phyloP scores from a whole-genome alignment of 2,113 vertebrate genomes.

The Heterotilapia buettikoferi region DNA sequence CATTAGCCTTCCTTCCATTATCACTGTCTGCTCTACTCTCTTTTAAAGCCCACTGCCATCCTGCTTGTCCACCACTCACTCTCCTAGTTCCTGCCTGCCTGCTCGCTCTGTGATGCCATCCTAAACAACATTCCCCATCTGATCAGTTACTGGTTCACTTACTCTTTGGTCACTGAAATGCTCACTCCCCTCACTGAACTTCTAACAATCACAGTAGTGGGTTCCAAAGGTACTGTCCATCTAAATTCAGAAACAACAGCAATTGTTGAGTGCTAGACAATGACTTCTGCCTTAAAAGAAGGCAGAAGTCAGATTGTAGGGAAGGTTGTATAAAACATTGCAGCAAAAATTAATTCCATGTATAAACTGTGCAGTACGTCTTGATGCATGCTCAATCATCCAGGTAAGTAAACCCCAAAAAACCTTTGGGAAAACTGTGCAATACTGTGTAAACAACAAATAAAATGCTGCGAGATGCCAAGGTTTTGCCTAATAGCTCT shows the following conservation, averaged over 20 bases:
- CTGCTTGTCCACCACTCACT: neutral
- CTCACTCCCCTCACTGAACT: neutral
- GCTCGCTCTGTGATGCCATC: neutral
- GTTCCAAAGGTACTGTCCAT: neutral
- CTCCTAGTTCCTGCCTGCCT: neutral
- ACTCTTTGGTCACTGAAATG: neutral
- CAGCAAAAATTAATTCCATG: neutral
- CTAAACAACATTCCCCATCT: neutral
- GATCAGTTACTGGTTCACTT: neutral
- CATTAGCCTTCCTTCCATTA: neutral
- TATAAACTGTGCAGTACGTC: neutral
- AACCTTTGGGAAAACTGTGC: neutral
- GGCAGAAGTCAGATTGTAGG: neutral
- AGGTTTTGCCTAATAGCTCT: neutral
- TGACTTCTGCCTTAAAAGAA: neutral
- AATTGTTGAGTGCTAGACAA: neutral
- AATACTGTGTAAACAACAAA: neutral
- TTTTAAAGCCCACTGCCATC: neutral
- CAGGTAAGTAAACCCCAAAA: neutral
- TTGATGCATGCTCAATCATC: neutral
- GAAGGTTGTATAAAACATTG: neutral
- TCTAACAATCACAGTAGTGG: neutral
- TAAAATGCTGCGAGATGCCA: accelerated
- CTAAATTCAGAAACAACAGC: neutral
- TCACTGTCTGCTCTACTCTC: neutral